phyloP scores from a whole-genome alignment of 2,113 vertebrate genomes.

The Apaloderma vittatum region DNA sequence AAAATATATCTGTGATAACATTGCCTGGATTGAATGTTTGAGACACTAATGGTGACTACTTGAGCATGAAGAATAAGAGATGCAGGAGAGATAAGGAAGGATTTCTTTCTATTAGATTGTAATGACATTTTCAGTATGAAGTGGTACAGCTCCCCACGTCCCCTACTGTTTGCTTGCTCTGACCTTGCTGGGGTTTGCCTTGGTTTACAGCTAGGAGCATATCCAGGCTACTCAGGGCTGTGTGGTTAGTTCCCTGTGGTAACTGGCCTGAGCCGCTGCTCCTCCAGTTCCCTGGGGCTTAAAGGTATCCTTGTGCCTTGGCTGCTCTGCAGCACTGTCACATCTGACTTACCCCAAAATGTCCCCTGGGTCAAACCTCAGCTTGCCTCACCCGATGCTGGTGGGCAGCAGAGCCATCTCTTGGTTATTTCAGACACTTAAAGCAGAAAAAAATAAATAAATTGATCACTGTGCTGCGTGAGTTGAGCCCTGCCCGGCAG shows the following conservation, averaged over 20 bases:
- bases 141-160: neutral
- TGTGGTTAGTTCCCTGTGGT: neutral
- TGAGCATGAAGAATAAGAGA: slow-evolving; percentile 65
- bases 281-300: neutral
- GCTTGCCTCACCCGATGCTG: neutral
- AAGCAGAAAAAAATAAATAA: neutral
- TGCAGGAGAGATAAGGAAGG: slow-evolving; percentile 12
- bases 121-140: neutral
- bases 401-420: neutral
- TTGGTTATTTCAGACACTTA: fast-evolving
- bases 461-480: neutral
- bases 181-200: slow-evolving; percentile 11
- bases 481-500: neutral
- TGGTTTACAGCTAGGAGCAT: neutral
- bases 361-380: neutral
- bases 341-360: neutral
- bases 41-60: neutral
- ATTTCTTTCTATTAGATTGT: slow-evolving; percentile 18
- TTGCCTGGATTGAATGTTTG: neutral
- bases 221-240: fast-evolving
- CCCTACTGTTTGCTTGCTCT: neutral
- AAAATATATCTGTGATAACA: neutral
- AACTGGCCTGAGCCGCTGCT: neutral
- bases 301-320: neutral
- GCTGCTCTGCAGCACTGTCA: neutral